Evolutionary conservation across 2,888 invertebrate genomes (phyloP).

Genomic region (Scaeva pyrastri): DNA sequence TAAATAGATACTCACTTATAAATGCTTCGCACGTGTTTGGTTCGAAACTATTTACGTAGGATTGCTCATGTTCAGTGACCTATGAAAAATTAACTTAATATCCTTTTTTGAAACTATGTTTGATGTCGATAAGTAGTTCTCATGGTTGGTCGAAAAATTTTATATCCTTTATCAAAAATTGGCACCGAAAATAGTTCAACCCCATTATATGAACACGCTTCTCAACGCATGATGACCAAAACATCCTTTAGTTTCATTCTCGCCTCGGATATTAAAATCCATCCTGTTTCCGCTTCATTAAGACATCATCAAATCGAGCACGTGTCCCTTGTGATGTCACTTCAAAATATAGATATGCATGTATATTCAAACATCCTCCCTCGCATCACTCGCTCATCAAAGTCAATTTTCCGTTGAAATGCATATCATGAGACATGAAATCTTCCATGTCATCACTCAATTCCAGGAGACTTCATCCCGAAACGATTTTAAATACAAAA

Average conservation of each 20-base stretch:
- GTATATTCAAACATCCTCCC: slow-evolving; percentile 7
- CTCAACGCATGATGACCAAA: slow-evolving; percentile 32
- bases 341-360: not conserved
- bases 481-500: slow-evolving; percentile 27
- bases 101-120: slow-evolving; percentile 8
- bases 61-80: not conserved
- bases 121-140: slow-evolving; percentile 8
- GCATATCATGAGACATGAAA: slow-evolving; percentile 75
- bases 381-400: not conserved
- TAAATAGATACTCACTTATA: too few species aligned
- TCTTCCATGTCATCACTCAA: slow-evolving; percentile 74
- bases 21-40: slow-evolving; percentile 24
- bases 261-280: slow-evolving; percentile 7
- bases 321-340: slow-evolving; percentile 53
- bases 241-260: slow-evolving; percentile 22
- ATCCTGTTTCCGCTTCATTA: slow-evolving; percentile 61
- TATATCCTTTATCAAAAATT: not conserved
- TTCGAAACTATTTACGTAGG: not conserved
- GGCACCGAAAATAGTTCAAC: not conserved
- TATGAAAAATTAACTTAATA: slow-evolving; percentile 16
- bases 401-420: slow-evolving; percentile 66
- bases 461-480: slow-evolving; percentile 40
- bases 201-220: too few species aligned
- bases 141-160: not conserved
- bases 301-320: slow-evolving; percentile 68